phyloP scores from a whole-genome alignment of 2,888 invertebrate species.

The Cataglyphis albicans region DNA sequence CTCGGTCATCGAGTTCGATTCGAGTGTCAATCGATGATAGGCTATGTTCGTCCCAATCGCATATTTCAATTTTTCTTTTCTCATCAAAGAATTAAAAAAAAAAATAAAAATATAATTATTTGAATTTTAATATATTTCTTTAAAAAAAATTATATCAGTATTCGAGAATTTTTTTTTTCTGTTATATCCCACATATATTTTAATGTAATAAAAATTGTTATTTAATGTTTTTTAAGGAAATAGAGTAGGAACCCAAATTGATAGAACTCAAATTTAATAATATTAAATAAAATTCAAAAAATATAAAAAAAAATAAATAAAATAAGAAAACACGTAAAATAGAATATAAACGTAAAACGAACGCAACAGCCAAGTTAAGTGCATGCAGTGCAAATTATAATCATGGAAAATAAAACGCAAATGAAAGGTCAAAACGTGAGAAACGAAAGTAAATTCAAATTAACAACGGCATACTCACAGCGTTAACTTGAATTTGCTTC shows the following conservation, averaged over 20 bases:
- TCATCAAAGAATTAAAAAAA: neutral
- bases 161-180: too few relatives aligned
- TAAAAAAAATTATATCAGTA: too few relatives aligned
- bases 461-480: neutral
- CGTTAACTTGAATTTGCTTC: neutral
- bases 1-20: neutral
- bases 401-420: neutral
- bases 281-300: neutral
- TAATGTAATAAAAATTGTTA: neutral
- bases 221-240: neutral
- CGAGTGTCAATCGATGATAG: neutral
- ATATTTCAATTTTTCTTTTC: neutral
- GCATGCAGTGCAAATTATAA: neutral
- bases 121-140: too few relatives aligned
- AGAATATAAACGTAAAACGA: neutral
- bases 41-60: neutral
- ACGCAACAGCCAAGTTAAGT: neutral
- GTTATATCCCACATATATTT: too few relatives aligned
- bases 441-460: neutral
- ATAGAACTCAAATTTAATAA: neutral
- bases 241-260: too few relatives aligned
- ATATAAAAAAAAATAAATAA: too few relatives aligned
- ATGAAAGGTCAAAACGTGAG: neutral
- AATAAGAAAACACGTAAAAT: neutral
- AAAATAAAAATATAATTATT: neutral